These are phyloP conservation scores for Drosophila peninsularis DNA, from an alignment of 2,888 invertebrate species.

Conservation along the genomic window DNA sequence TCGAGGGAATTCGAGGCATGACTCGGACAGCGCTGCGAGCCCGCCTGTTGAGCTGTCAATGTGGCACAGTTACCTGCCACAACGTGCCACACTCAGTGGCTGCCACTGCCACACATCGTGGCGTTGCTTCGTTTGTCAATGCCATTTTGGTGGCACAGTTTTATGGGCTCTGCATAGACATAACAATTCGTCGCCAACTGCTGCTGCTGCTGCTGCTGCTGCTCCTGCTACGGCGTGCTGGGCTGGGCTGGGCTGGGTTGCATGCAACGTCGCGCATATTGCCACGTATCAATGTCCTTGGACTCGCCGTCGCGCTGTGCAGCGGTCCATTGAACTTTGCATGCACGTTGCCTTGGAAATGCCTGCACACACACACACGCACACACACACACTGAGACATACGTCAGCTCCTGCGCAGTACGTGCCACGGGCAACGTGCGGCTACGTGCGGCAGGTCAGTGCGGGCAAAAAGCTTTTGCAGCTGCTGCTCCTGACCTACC, in stretches of 20 bases:
- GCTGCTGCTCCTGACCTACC: constrained; percentile 69
- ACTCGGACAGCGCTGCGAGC: not conserved
- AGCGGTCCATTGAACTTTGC: constrained; percentile 74
- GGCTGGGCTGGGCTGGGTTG: constrained; percentile 14
- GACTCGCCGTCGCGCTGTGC: constrained; percentile 64
- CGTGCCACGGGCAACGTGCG: constrained; percentile 49
- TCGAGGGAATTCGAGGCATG: not conserved
- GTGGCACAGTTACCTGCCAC: constrained; percentile 12
- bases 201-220: not conserved
- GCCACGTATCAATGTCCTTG: constrained; percentile 74
- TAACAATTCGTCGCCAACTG: constrained; percentile 40
- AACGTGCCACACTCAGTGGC: not conserved
- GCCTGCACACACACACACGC: constrained; percentile 34
- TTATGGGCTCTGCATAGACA: constrained; percentile 36
- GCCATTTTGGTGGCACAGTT: constrained; percentile 51
- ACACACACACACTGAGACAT: constrained; percentile 3
- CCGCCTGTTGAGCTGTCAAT: constrained; percentile 11
- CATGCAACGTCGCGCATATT: constrained; percentile 36
- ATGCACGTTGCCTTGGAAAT: constrained; percentile 72
- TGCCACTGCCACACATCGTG: not conserved
- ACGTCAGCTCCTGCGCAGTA: constrained; percentile 62
- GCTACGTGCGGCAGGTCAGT: constrained; percentile 72
- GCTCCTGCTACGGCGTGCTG: not conserved
- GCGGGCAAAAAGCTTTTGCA: constrained; percentile 43
- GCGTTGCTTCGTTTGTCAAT: constrained; percentile 36